Evolutionary conservation across 1,140 invertebrate species (phyloP), one percentile per base, ranked within the genome.

Genomic region (Drosophila azteca): DNA sequence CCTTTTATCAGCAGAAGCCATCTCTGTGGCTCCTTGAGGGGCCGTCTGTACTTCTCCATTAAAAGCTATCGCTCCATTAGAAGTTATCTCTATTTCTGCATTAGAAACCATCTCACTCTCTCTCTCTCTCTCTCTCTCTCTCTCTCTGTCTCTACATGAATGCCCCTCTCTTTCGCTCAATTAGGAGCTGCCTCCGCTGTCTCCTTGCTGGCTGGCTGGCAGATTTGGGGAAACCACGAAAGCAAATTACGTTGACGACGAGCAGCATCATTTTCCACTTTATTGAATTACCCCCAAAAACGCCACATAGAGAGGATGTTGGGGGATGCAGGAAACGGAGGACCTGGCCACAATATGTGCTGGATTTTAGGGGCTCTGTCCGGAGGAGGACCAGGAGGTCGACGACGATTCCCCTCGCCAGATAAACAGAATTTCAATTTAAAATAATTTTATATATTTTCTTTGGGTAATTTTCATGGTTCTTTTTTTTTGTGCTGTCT

Each of bases 371-470:
- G 43, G 11, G 7, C 20, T 54, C 58, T 52, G 68, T 63, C 57
- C 52, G 48, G 24, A 41, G 50, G 26, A 67, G 22, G 11, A 55
- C n/a, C 24, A 24, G 24, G 45, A 60, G 48, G 80, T 83, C 29
- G 29, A 31, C 2, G 48, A 68, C 29, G 44, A 26, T 84, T 84
- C 82, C 67, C 59, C 83, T 67, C 54, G 67, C 51, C 80, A 68
- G 83, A 87, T 87, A 87, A 87, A 87, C 84, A 87, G 83, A 87
- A 87, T 87, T 87, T 87, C 83, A 87, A 87, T 87, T 87, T 87
- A 87, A 87, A 87, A 87, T 87, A 88, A 75, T 75, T 75, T 75
- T 69, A 69, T 70, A 66, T 66, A 70, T 69, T 55, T 73, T 55
- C 49, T 44, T 55, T 73, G 68, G 35, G 44, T 43, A 62, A 72